These are phyloP conservation scores for Luscinia luscinia DNA, from an alignment of 2,797 vertebrate species.

Conservation along the genomic window DNA sequence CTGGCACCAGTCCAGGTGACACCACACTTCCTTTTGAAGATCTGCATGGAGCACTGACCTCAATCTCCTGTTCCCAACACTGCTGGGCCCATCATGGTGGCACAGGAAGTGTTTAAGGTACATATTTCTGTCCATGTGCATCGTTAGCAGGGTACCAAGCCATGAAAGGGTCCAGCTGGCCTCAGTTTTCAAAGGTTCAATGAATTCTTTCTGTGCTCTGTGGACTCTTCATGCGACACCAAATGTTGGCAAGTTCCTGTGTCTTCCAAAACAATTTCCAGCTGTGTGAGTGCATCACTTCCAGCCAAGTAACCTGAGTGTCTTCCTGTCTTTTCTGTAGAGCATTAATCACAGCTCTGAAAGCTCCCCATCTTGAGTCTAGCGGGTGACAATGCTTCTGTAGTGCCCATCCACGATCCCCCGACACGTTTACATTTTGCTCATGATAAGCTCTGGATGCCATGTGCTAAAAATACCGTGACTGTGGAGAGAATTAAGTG, in stretches of 20 bases:
- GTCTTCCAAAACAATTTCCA: background rate
- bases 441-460: background rate
- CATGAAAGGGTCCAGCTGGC: background rate
- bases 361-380: background rate
- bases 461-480: constrained; percentile 38
- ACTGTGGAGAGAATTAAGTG: constrained; percentile 43
- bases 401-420: background rate
- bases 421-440: background rate
- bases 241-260: background rate
- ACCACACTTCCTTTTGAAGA: background rate
- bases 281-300: background rate
- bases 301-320: background rate
- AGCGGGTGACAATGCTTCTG: background rate
- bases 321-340: background rate
- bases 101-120: background rate
- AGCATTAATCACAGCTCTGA: background rate
- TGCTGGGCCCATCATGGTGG: background rate
- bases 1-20: background rate
- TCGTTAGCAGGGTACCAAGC: background rate
- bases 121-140: rapidly evolving
- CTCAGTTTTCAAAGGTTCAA: background rate
- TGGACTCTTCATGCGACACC: background rate
- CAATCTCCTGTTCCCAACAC: background rate
- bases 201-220: background rate
- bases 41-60: background rate